These are phyloP conservation scores for Papilio polyxenes DNA, from an alignment of 1,140 invertebrate genomes.

Conservation along the genomic window DNA sequence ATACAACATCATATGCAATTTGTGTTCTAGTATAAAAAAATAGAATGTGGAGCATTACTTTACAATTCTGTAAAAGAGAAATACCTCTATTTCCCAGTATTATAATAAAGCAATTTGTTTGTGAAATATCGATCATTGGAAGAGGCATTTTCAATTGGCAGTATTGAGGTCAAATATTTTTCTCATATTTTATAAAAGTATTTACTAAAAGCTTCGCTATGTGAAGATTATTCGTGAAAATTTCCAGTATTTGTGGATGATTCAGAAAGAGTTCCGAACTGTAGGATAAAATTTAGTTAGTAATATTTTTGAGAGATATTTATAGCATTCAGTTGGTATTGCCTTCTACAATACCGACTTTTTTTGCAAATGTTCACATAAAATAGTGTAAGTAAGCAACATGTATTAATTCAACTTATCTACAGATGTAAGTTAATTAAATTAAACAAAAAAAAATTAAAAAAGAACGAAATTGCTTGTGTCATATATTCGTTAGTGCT, in stretches of 20 bases:
- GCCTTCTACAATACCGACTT: too few relatives aligned
- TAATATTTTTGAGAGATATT: too few relatives aligned
- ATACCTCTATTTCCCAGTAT: neutral
- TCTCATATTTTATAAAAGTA: neutral
- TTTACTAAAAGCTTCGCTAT: neutral
- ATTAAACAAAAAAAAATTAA: too few relatives aligned
- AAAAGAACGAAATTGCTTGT: too few relatives aligned
- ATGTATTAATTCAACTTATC: too few relatives aligned
- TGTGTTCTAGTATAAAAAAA: too few relatives aligned
- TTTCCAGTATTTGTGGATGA: neutral
- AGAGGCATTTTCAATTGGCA: neutral
- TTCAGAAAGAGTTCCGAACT: neutral
- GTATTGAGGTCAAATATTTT: neutral
- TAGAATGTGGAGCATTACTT: too few relatives aligned
- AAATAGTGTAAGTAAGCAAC: too few relatives aligned
- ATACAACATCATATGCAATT: too few relatives aligned
- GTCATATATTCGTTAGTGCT: too few relatives aligned
- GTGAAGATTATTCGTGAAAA: neutral
- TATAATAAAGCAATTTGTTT: conserved; percentile 3
- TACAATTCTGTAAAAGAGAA: neutral
- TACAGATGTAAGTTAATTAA: too few relatives aligned
- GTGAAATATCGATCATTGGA: neutral
- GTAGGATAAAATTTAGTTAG: neutral
- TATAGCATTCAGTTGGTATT: neutral
- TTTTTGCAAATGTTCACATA: too few relatives aligned